These are phyloP conservation scores for Pteruthius melanotis DNA, from an alignment of 2,113 vertebrate genomes.

Conservation along the genomic window DNA sequence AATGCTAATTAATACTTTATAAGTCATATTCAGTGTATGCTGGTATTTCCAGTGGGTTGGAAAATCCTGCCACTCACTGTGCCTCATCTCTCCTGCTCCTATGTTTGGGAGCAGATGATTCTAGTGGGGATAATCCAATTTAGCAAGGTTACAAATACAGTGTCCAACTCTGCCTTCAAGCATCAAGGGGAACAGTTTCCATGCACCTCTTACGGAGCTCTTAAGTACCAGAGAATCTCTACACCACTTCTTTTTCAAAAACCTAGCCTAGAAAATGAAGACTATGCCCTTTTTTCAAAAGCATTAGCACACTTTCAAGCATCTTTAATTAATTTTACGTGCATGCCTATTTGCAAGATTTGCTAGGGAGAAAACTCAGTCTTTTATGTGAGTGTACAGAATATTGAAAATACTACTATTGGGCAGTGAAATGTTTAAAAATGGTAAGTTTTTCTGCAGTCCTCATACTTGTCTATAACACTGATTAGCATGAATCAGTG, in stretches of 20 bases:
- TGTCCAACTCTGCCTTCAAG: background rate
- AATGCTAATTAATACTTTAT: background rate
- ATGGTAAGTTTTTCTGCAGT: background rate
- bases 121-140: background rate
- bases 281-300: background rate
- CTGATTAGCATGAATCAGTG: background rate
- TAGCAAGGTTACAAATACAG: background rate
- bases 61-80: background rate
- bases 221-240: background rate
- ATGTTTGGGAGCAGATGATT: background rate
- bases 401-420: slow-evolving; percentile 1
- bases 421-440: background rate
- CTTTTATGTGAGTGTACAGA: background rate
- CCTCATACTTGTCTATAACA: background rate
- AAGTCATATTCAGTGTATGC: background rate
- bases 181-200: background rate
- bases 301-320: background rate
- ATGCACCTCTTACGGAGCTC: background rate
- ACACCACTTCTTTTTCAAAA: background rate
- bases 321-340: slow-evolving; percentile 2
- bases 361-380: background rate
- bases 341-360: background rate
- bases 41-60: background rate
- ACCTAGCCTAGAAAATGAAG: background rate
- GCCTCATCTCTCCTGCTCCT: background rate